phyloP scores from a whole-genome alignment of 2,888 invertebrate species.

The Pteria penguin region DNA sequence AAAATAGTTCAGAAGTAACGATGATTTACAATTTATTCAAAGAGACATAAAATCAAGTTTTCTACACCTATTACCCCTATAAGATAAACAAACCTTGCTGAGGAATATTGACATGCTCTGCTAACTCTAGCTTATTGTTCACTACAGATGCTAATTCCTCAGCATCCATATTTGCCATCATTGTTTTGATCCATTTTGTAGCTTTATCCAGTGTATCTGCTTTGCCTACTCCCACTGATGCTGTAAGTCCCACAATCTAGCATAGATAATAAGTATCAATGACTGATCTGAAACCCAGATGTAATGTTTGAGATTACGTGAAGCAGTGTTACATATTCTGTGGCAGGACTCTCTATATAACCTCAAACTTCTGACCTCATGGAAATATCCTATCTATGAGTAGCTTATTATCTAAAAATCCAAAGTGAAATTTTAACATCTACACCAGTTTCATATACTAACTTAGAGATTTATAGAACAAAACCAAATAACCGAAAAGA shows the following conservation, averaged over 20 bases:
- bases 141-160: slow-evolving; percentile 68
- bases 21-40: too few species aligned
- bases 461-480: background rate
- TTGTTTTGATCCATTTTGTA: slow-evolving; percentile 71
- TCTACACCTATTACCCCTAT: background rate
- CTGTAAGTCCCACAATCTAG: slow-evolving; percentile 80
- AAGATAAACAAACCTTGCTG: slow-evolving; percentile 67
- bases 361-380: too few species aligned
- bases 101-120: slow-evolving; percentile 64
- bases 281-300: too few species aligned
- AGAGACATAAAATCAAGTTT: too few species aligned
- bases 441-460: background rate
- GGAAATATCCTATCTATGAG: too few species aligned
- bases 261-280: too few species aligned
- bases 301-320: too few species aligned
- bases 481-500: background rate
- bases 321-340: too few species aligned
- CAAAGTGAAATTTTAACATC: background rate
- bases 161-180: slow-evolving; percentile 76
- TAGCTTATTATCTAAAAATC: too few species aligned
- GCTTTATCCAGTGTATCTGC: slow-evolving; percentile 68
- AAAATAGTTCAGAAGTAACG: too few species aligned
- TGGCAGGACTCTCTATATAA: too few species aligned
- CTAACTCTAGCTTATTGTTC: slow-evolving; percentile 57
- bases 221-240: slow-evolving; percentile 79